Evolutionary conservation across 2,797 vertebrate genomes (phyloP).

Genomic region (Hapalemur alaotrensis): DNA sequence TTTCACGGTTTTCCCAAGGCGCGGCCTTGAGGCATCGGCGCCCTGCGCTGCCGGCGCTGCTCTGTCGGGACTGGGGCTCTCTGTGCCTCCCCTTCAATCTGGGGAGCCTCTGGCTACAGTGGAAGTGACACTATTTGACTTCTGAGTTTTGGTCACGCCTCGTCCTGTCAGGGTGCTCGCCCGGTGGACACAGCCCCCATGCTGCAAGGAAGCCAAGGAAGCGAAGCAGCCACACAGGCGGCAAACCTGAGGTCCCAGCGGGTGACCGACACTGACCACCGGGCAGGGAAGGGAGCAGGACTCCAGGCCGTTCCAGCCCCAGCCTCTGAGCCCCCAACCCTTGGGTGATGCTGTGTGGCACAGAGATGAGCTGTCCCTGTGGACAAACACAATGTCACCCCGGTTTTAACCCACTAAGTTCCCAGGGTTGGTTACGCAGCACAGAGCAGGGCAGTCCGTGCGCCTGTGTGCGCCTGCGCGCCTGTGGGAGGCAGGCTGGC

Average conservation of each 20-base stretch:
- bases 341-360: not conserved
- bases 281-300: not conserved
- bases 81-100: not conserved
- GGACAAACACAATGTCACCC: not conserved
- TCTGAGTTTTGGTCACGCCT: not conserved
- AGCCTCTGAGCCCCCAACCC: not conserved
- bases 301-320: not conserved
- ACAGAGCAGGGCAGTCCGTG: not conserved
- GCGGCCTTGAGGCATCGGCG: too few species aligned
- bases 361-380: not conserved
- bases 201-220: not conserved
- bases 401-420: not conserved
- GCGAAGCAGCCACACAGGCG: fast-evolving
- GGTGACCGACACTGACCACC: not conserved
- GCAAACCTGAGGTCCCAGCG: not conserved
- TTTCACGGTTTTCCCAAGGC: not conserved
- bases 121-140: not conserved
- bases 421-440: not conserved
- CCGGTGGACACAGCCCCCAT: not conserved
- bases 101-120: not conserved
- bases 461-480: too few species aligned
- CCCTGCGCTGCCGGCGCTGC: fast-evolving
- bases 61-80: too few species aligned
- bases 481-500: too few species aligned
- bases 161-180: not conserved